phyloP scores from a whole-genome alignment of 2,113 vertebrate genomes.

The Hippocampus guttulatus region DNA sequence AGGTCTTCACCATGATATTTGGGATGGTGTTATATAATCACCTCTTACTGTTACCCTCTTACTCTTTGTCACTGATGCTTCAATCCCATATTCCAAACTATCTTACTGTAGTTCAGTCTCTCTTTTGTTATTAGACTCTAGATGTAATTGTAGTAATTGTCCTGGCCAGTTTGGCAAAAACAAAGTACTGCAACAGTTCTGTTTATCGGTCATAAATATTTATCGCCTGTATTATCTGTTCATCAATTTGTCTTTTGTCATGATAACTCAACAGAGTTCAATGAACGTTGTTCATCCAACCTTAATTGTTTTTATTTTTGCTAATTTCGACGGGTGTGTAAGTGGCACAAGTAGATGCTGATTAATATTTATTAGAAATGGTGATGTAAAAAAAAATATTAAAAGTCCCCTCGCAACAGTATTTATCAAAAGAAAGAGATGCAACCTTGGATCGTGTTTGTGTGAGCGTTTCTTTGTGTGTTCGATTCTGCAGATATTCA shows the following conservation, averaged over 20 bases:
- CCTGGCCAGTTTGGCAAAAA: too few relatives aligned
- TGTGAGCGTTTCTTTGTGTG: constrained; percentile 1
- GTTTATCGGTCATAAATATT: not conserved
- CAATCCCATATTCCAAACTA: constrained; percentile 26
- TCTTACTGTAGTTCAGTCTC: not conserved
- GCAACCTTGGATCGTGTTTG: not conserved
- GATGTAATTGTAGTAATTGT: not conserved
- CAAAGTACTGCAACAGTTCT: not conserved
- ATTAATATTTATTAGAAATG: not conserved
- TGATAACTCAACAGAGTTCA: not conserved
- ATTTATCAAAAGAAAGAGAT: not conserved
- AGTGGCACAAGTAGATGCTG: not conserved
- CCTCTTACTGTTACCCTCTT: constrained; percentile 57
- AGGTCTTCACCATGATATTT: constrained; percentile 50
- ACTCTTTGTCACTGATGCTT: constrained; percentile 33
- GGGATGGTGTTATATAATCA: constrained; percentile 63
- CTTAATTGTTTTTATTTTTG: not conserved
- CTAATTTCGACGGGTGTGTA: not conserved
- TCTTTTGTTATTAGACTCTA: constrained; percentile 9
- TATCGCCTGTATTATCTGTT: not conserved
- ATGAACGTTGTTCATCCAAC: too few relatives aligned
- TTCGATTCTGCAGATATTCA: constrained; percentile 46
- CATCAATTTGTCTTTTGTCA: not conserved
- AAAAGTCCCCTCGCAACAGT: not conserved
- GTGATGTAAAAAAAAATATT: not conserved